Percentiles rank a stretch among this genome's conserved stretches.
These are phyloP conservation scores for Morelia viridis DNA, from an alignment of 2,797 vertebrate genomes.

Conservation along the genomic window DNA sequence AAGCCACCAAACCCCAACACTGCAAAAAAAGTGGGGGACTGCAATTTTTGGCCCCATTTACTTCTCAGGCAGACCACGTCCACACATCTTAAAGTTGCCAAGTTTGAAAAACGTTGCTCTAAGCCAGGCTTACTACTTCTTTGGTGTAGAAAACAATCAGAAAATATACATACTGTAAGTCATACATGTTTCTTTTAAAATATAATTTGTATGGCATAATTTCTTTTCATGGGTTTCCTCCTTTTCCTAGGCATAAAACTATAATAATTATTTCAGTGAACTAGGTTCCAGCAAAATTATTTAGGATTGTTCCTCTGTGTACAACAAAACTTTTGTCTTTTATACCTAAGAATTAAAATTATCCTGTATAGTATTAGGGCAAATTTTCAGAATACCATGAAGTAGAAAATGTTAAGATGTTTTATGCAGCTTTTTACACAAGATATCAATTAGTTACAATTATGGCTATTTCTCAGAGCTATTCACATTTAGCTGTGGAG, in stretches of 20 bases:
- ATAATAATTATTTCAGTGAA: background rate
- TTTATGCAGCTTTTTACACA: background rate
- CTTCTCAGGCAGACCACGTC: background rate
- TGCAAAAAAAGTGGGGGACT: background rate
- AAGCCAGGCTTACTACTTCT: background rate
- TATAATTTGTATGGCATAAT: background rate
- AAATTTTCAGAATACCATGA: background rate
- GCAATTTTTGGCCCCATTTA: background rate
- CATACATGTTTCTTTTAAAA: background rate
- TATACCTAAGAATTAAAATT: background rate
- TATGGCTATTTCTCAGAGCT: slow-evolving; percentile 39
- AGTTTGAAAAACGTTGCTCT: background rate
- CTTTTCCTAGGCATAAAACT: background rate
- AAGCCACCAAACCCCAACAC: background rate
- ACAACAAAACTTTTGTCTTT: background rate
- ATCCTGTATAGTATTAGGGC: background rate
- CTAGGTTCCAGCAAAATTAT: background rate
- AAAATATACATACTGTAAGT: background rate
- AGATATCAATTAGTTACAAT: background rate
- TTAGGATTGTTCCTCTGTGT: background rate
- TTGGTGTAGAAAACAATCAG: background rate
- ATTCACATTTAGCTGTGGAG: slow-evolving; percentile 6
- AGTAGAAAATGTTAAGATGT: background rate
- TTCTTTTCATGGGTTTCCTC: background rate
- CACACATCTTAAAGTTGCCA: background rate